phyloP scores from a whole-genome alignment of 2,113 vertebrate genomes.

The Zapornia atra region DNA sequence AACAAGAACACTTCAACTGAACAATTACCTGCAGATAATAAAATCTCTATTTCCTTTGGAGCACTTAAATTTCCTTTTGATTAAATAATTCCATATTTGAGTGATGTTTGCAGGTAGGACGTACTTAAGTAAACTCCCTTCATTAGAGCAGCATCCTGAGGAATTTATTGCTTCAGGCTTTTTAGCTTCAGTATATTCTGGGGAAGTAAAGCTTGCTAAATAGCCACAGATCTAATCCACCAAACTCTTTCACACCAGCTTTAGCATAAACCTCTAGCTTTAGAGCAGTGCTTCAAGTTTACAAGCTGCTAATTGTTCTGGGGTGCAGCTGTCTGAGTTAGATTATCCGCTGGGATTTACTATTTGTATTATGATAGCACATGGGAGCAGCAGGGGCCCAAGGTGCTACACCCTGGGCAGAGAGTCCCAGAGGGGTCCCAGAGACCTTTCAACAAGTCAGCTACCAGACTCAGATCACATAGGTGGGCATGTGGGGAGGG shows the following conservation, averaged over 20 bases:
- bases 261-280: background rate
- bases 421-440: background rate
- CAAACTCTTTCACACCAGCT: background rate
- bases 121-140: background rate
- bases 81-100: slow-evolving; percentile 41
- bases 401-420: accelerated
- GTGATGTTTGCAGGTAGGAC: background rate
- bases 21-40: slow-evolving; percentile 13
- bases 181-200: background rate
- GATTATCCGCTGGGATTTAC: background rate
- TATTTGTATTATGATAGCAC: background rate
- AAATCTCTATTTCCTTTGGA: slow-evolving; percentile 22
- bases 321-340: background rate
- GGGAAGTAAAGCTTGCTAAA: background rate
- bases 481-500: background rate
- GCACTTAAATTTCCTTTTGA: slow-evolving; percentile 19
- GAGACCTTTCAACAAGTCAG: background rate
- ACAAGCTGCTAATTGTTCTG: background rate
- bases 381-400: background rate
- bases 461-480: background rate
- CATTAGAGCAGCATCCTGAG: slow-evolving; percentile 3
- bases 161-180: background rate
- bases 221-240: background rate
- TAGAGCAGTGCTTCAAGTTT: background rate
- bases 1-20: background rate